Base-by-base conservation (phyloP, 2,888 invertebrate genomes). In the Hyppa rectilinea region DNA sequence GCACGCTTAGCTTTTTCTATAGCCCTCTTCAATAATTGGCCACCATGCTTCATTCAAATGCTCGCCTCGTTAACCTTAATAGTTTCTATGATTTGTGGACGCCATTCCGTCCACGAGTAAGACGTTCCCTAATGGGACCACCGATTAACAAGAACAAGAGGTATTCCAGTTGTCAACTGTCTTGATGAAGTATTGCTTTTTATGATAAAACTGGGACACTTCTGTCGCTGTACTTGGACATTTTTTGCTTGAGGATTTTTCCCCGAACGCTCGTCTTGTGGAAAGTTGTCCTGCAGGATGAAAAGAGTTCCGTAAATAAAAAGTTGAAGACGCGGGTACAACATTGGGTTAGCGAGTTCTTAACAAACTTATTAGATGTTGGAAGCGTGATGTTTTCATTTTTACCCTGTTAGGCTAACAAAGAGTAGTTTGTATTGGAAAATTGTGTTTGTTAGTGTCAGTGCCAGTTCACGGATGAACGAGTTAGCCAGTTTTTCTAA, bases 51-150 rank as follows among this genome's bases (percentile, higher is more conserved):
- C 84, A 88, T 87, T 82, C 81, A 79, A 85, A 87, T 83, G 80
- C 81, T 87, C 81, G 85, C 84, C 86, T 87, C 88, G 85, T 88
- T 87, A 89, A 85, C 88, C 85, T 89, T 88, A 89, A 89, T 89
- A 84, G 86, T 81, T 65, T 78, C 50, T 84, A 85, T 89, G 87
- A 90, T 89, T 89, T 88, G 87, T 89, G 71, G 72, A 62, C 50
- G 71, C 77, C 80, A 81, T 84, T 81, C 70, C 62, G 60, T 75
- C 73, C 72, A 80, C 78, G 75, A 86, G 75, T 80, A 78, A 81
- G 73, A 53, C 52, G 52, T 71, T 61, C 70, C 71, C 80, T 83
- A 87, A 84, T 82, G 78, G 70, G 73, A 73, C 62, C 82, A 81
- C 82, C 78, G 85, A 86, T 87, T 87, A 85, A 70, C 71, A 64